phyloP scores from a whole-genome alignment of 2,113 vertebrate species.

The Clarias gariepinus region DNA sequence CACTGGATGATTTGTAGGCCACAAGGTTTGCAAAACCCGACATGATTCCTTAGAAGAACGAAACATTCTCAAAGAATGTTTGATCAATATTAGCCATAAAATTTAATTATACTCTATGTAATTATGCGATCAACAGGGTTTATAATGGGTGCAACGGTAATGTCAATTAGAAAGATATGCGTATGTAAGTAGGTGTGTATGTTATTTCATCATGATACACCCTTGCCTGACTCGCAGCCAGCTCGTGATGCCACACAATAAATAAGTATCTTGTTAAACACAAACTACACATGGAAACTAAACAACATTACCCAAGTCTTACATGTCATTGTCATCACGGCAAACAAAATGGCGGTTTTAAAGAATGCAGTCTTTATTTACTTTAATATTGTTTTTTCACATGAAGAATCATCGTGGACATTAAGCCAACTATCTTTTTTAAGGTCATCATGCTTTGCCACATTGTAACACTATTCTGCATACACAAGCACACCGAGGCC shows the following conservation, averaged over 20 bases:
- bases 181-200: neutral
- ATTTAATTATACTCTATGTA: neutral
- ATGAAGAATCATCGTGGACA: neutral
- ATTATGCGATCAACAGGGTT: neutral
- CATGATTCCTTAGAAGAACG: neutral
- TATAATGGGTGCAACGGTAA: neutral
- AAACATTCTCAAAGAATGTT: neutral
- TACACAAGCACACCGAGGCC: neutral
- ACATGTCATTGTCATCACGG: neutral
- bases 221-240: neutral
- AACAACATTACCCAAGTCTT: neutral
- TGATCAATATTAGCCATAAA: constrained; percentile 4
- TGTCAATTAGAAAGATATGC: neutral
- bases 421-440: no score
- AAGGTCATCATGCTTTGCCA: neutral
- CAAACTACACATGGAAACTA: neutral
- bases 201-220: neutral
- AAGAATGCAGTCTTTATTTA: neutral
- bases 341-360: neutral
- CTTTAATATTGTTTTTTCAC: neutral
- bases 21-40: neutral
- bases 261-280: neutral
- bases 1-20: neutral
- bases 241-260: neutral
- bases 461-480: neutral